Percentiles rank a stretch among this genome's conserved stretches.
These are phyloP conservation scores for Gnathonemus longibarbis DNA, from an alignment of 2,113 vertebrate species.

Conservation along the genomic window DNA sequence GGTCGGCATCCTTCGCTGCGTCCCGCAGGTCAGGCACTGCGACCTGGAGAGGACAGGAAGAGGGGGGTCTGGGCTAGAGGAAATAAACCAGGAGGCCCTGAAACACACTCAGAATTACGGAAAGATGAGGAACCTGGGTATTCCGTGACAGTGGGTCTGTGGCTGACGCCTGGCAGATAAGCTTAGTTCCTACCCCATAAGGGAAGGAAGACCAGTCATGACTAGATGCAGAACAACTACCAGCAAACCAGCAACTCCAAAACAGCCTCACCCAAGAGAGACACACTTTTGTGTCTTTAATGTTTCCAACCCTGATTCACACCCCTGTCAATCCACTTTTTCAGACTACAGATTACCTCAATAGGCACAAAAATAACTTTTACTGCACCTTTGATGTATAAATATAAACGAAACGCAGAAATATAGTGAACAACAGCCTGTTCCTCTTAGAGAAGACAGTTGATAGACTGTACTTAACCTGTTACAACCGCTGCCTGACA, in stretches of 20 bases:
- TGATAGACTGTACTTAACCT: too few species aligned
- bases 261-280: background rate
- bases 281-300: background rate
- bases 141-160: background rate
- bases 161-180: background rate
- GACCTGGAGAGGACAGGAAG: constrained; percentile 52
- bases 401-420: background rate
- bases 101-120: background rate
- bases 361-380: background rate
- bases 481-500: background rate
- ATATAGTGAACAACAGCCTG: background rate
- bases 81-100: background rate
- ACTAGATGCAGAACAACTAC: background rate
- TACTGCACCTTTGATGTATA: background rate
- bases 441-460: background rate
- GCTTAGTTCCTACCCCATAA: background rate
- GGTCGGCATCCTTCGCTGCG: constrained; percentile 74
- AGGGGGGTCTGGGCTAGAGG: background rate
- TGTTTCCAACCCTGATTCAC: background rate
- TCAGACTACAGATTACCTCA: background rate
- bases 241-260: background rate
- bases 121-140: background rate
- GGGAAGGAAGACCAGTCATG: background rate
- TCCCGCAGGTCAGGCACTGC: constrained; percentile 70
- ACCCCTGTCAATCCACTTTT: background rate